Evolutionary conservation across 2,113 vertebrate genomes (phyloP), one percentile per base, ranked within the genome.

Genomic region (Dolichallabes microphthalmus): DNA sequence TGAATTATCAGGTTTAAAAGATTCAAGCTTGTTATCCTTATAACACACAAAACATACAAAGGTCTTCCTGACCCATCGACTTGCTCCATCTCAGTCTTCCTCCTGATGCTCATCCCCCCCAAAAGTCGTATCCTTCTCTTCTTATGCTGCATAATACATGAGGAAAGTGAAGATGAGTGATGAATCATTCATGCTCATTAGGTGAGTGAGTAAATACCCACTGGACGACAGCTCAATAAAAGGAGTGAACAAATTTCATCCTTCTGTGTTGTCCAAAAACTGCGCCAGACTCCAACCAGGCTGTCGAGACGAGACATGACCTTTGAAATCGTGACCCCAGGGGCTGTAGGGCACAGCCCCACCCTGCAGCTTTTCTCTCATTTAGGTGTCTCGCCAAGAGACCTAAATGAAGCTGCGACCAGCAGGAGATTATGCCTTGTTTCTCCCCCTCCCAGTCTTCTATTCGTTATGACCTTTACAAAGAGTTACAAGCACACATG

Each of bases 21-120:
- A 91, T 92, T 89, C 92, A 91, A 89, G 91, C 93, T 94, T 93
- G 17, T 27, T 93, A 93, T 94, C 91, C 91, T 90, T 87, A 76
- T 87, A 82, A 86, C 89, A 91, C 90, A 91, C 91, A 92, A 92
- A 93, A 91, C 85, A n/a, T n/a, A n/a, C n/a, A n/a, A 73, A 84
- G 66, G 53, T n/a, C 15, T 69, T 78, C 30, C 83, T 14, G 77
- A 78, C 30, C 71, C 74, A 35, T 73, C 15, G 66, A 60, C 20
- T 57, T 71, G 55, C 71, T 52, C 79, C 71, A 78, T 45, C 32
- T 61, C 52, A 35, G 39, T 9, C 55, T 73, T 73, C 68, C 27
- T 77, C 27, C 63, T 50, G 52, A 76, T n/a, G 53, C 39, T 75
- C 39, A 82, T 78, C 45, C 73, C 57, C 30, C 30, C 58, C 15